Base-by-base conservation (phyloP, 2,797 vertebrate genomes). In the Sphaeramia orbicularis region DNA sequence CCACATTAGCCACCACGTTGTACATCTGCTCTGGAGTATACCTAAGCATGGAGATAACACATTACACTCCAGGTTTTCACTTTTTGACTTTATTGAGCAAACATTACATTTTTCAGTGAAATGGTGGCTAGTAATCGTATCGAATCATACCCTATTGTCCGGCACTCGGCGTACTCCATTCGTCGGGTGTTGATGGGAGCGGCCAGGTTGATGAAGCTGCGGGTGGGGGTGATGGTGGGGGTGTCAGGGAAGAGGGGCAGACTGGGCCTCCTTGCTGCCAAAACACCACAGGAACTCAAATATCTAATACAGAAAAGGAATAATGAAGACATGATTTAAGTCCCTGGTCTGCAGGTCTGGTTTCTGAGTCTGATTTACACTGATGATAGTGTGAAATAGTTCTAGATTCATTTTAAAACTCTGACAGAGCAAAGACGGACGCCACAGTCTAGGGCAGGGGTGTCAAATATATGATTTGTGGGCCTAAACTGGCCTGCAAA, bases 11-110 rank as follows among this genome's bases (percentile, higher is more conserved):
- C 61, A 96, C 94, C 32, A 95, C 69, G 0, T 48, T 78, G 78
- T 92, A 96, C 77, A 95, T 94, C 80, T 96, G 93, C 62, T 93
- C 90, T 7, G 88, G 76, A 13, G 92, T 86, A 69, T 90, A 95
- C 65, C 95, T 96, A 79, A 41, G 18, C 12, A 59, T 18, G 74
- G 15, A 65, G 32, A 42, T 1, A 19, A 27, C 27, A 27, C 1
- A 6, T 3, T n/a, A n/a, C n/a, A n/a, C n/a, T n/a, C n/a, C n/a
- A n/a, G n/a, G n/a, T n/a, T n/a, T 27, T 27, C 1, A 27, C 19
- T 21, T 4, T 21, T 21, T 21, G 19, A 4, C 24, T 27, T 27
- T 27, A 27, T 27, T 27, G 24, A 27, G 24, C 24, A 6, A 27
- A 27, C 24, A 14, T 40, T 14, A 14, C 9, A 13, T 42, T 13